Percentiles rank a stretch among this genome's conserved stretches.
Conservation (phyloP, 2,113 vertebrate species). For the Heliornis fulica region DNA sequence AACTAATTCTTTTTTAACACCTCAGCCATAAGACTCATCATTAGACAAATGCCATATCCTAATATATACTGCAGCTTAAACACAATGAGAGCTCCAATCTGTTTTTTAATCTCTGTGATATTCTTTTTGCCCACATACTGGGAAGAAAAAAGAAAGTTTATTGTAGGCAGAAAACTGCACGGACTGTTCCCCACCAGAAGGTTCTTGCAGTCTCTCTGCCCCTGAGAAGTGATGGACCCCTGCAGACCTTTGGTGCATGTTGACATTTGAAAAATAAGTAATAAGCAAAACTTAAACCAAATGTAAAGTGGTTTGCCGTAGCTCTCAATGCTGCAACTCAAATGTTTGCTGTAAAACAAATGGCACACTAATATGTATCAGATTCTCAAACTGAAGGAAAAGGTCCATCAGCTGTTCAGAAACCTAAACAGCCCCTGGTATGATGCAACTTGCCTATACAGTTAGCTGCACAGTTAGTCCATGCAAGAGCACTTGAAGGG, state of each 20-base stretch:
- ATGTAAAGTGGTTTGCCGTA: neutral
- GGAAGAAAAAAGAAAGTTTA: neutral
- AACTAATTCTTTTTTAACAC: conserved; percentile 55
- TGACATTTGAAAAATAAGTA: conserved; percentile 4
- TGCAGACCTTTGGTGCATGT: neutral
- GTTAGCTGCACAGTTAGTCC: neutral
- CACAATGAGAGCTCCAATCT: conserved; percentile 62
- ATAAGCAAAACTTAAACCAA: neutral
- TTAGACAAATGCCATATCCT: conserved; percentile 55
- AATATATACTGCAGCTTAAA: conserved; percentile 51
- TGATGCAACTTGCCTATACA: neutral
- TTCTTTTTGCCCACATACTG: conserved; percentile 46
- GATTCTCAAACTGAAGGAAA: neutral
- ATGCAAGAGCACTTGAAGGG: neutral
- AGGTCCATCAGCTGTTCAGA: neutral
- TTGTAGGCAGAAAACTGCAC: conserved; percentile 32
- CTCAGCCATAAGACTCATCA: conserved; percentile 53
- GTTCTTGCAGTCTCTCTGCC: neutral
- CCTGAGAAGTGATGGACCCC: neutral
- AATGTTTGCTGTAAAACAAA: neutral
- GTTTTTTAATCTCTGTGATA: conserved; percentile 39
- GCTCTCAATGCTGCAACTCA: neutral
- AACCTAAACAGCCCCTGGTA: neutral
- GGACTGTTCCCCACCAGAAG: neutral
- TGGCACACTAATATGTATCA: neutral